These are phyloP conservation scores for Sinopyrophorus schimmeli DNA, from an alignment of 2,888 invertebrate genomes.

Conservation along the genomic window DNA sequence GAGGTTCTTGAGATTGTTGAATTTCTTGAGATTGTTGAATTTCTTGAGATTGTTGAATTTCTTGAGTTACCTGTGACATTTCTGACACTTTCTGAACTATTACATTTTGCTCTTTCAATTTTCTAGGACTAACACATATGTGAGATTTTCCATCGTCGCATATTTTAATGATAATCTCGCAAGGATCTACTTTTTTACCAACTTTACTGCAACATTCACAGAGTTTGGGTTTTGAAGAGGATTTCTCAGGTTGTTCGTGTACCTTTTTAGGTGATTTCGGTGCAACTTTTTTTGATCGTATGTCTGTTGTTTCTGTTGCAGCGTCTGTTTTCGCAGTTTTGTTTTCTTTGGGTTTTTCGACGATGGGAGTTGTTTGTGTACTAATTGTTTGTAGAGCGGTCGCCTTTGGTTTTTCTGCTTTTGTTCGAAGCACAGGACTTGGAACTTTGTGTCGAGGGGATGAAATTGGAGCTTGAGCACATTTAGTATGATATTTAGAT, in stretches of 20 bases:
- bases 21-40: slow-evolving; percentile 4
- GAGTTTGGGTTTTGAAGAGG: not conserved
- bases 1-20: slow-evolving; percentile 8
- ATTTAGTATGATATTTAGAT: not conserved
- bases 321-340: no score
- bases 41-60: slow-evolving; percentile 1
- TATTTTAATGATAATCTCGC: slow-evolving; percentile 51
- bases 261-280: not conserved
- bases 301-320: no score
- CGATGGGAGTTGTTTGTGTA: slow-evolving; percentile 50
- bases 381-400: slow-evolving; percentile 47
- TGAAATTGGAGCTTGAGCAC: no score
- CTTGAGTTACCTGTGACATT: slow-evolving; percentile 8
- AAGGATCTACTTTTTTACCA: slow-evolving; percentile 31
- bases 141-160: slow-evolving; percentile 44
- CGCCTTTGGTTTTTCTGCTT: not conserved
- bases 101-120: slow-evolving; percentile 11
- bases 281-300: no score
- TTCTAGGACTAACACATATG: slow-evolving; percentile 38
- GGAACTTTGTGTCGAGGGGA: not conserved
- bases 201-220: not conserved
- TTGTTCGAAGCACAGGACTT: no score
- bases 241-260: not conserved
- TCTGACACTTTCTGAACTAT: slow-evolving; percentile 9
- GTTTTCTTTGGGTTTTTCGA: not conserved